phyloP scores from a whole-genome alignment of 2,888 invertebrate genomes.

The Aromia moschata region DNA sequence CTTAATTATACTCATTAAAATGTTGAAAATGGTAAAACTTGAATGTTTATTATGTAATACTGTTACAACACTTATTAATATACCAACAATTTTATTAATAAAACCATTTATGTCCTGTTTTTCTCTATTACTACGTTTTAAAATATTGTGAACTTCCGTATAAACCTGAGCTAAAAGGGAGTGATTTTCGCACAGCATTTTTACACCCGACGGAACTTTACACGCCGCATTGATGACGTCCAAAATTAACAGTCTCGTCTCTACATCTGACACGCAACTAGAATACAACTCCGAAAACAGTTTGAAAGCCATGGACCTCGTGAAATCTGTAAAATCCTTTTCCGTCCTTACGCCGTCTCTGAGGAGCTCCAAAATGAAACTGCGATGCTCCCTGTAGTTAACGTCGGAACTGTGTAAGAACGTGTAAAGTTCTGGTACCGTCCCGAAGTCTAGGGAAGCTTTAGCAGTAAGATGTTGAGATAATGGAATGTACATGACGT shows the following conservation, averaged over 20 bases:
- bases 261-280: slow-evolving; percentile 70
- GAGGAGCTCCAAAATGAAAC: slow-evolving; percentile 82
- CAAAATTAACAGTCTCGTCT: slow-evolving; percentile 73
- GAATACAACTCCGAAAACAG: slow-evolving; percentile 78
- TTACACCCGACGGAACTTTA: slow-evolving; percentile 71
- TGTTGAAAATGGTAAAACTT: slow-evolving; percentile 30
- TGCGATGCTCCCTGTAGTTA: slow-evolving; percentile 72
- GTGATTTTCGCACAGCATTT: slow-evolving; percentile 73
- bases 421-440: slow-evolving; percentile 88
- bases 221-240: slow-evolving; percentile 71
- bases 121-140: slow-evolving; percentile 13
- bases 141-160: slow-evolving; percentile 49
- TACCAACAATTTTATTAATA: slow-evolving; percentile 40
- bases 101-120: slow-evolving; percentile 13
- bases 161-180: slow-evolving; percentile 78
- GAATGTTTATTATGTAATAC: slow-evolving; percentile 32
- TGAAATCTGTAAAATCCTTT: slow-evolving; percentile 77
- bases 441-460: slow-evolving; percentile 76
- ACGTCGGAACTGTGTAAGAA: slow-evolving; percentile 84
- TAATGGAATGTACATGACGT: slow-evolving; percentile 81
- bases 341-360: slow-evolving; percentile 79
- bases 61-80: slow-evolving; percentile 44
- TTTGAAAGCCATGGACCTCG: slow-evolving; percentile 80
- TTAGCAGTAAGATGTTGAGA: slow-evolving; percentile 64
- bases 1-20: slow-evolving; percentile 30